These are phyloP conservation scores for Lagocephalus sceleratus DNA, from an alignment of 2,797 vertebrate genomes.

Conservation along the genomic window DNA sequence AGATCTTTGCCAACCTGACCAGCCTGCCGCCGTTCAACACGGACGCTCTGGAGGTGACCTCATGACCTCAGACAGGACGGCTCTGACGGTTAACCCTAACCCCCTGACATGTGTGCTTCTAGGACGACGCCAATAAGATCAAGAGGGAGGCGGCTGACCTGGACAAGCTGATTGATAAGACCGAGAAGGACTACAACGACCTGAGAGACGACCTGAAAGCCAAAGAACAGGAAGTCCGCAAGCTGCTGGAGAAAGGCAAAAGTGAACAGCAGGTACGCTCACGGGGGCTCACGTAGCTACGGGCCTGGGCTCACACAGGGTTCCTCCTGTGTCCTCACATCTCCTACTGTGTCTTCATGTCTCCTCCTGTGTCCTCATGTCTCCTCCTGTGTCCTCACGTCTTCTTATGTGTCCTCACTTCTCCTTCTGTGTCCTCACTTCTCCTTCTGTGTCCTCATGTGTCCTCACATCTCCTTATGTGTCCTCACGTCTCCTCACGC, in stretches of 20 bases:
- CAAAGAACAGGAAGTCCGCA: constrained; percentile 91
- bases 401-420: too few species aligned
- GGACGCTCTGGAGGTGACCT: constrained; percentile 81
- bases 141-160: constrained; percentile 90
- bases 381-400: too few species aligned
- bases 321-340: too few species aligned
- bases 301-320: too few species aligned
- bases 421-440: too few species aligned
- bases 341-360: too few species aligned
- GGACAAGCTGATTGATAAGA: constrained; percentile 88
- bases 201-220: constrained; percentile 89
- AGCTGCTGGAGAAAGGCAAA: constrained; percentile 92
- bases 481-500: not conserved
- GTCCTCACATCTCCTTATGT: too few species aligned
- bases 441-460: too few species aligned
- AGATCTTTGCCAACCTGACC: constrained; percentile 91
- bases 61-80: constrained; percentile 29
- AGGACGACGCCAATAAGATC: constrained; percentile 92
- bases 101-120: constrained; percentile 1
- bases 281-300: not conserved
- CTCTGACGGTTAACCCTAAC: too few species aligned
- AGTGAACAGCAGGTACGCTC: constrained; percentile 87
- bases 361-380: too few species aligned
- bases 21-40: constrained; percentile 84
- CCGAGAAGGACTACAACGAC: constrained; percentile 88